phyloP scores from a whole-genome alignment of 2,797 vertebrate species.

The Darevskia nairensis region DNA sequence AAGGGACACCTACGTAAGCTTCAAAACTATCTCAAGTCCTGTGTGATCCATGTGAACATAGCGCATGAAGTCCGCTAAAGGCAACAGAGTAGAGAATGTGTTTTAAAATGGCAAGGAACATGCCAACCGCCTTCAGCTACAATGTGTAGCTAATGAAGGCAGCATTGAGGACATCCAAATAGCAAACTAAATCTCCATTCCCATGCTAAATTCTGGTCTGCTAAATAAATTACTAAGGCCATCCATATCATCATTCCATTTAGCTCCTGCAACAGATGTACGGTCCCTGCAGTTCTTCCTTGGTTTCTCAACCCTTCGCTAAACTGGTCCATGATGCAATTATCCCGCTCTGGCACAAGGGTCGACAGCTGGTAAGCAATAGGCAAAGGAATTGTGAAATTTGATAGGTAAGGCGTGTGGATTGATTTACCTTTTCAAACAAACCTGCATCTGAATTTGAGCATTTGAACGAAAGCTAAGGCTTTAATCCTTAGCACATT shows the following conservation, averaged over 20 bases:
- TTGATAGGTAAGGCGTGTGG: not conserved
- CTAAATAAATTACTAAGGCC: conserved; percentile 60
- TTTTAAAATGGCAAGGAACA: conserved; percentile 57
- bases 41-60: conserved; percentile 31
- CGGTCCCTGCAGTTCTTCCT: conserved; percentile 55
- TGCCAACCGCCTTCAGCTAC: conserved; percentile 58
- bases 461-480: not conserved
- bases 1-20: not conserved
- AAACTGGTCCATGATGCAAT: conserved; percentile 15
- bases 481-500: not conserved
- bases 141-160: conserved; percentile 69
- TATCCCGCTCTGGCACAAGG: conserved; percentile 36
- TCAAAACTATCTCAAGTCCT: not conserved
- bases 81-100: conserved; percentile 53
- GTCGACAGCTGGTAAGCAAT: conserved; percentile 28
- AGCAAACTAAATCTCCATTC: conserved; percentile 71
- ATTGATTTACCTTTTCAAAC: not conserved
- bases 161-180: conserved; percentile 62
- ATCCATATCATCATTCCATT: conserved; percentile 72
- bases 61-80: conserved; percentile 54
- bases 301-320: conserved; percentile 44
- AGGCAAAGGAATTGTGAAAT: not conserved
- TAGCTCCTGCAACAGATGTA: conserved; percentile 63
- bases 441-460: not conserved
- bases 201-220: conserved; percentile 68